These are phyloP conservation scores for Orthonyx spaldingii DNA, from an alignment of 2,113 vertebrate species.

Conservation along the genomic window DNA sequence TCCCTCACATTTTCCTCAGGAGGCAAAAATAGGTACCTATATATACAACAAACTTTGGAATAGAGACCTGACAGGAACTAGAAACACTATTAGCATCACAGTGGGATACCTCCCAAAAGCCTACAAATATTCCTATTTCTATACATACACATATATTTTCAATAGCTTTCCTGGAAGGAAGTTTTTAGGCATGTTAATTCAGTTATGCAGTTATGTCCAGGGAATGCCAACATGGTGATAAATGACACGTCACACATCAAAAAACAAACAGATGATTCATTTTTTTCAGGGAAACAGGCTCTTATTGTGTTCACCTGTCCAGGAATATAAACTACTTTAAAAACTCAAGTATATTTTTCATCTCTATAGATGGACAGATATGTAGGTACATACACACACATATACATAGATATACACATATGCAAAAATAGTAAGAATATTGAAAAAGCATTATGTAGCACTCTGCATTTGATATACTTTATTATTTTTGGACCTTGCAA, in stretches of 20 bases:
- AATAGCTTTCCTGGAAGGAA: constrained; percentile 1
- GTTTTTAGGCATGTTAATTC: background rate
- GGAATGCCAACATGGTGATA: background rate
- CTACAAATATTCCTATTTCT: background rate
- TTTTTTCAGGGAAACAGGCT: background rate
- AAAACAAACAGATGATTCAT: background rate
- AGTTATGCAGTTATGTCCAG: background rate
- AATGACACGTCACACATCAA: background rate
- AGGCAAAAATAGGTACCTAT: background rate
- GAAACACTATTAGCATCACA: background rate
- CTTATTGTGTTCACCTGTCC: constrained; percentile 1
- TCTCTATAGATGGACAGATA: background rate
- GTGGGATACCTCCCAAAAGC: background rate
- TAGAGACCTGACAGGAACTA: background rate
- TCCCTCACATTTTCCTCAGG: background rate
- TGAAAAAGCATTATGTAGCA: constrained; percentile 68
- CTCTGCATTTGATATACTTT: constrained; percentile 75
- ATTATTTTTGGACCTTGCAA: constrained; percentile 81
- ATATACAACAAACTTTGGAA: background rate
- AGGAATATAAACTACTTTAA: constrained; percentile 22
- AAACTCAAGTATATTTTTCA: background rate
- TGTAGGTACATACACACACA: background rate
- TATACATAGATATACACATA: background rate
- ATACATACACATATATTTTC: background rate
- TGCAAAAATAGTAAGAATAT: constrained; percentile 52